Evolutionary conservation across 2,113 vertebrate species (phyloP), one percentile per base, ranked within the genome.

Genomic region (Gymnogyps californianus): DNA sequence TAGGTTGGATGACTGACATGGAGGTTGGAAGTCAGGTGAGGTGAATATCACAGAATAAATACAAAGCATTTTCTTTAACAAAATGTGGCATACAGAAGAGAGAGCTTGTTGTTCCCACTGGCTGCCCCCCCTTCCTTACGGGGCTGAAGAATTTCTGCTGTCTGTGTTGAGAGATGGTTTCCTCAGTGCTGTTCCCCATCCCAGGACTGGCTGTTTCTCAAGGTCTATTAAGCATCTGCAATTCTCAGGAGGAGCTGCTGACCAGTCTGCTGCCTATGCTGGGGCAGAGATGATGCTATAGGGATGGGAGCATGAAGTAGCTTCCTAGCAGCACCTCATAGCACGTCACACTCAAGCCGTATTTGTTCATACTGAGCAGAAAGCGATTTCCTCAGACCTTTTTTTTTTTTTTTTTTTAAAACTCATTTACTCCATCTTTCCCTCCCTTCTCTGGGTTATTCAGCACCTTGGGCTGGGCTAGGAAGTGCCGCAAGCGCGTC

Each of bases 261-360:
- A 47, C 31, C 26, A 65, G 17, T 24, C n/a, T 42, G 25, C 29
- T 54, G 52, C 17, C 10, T 26, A 4, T 34, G 4, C 24, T 52
- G 36, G 21, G 55, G 22, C 24, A 66, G 57, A 29, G 26, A 34
- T 46, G 65, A 55, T 31, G 32, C 59, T 28, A 1, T 13, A 57
- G 34, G 36, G 36, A 34, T 44, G 31, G 69, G 34, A 77, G 4
- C 16, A 42, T 12, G 26, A 52, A 34, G 31, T 20, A 28, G 5
- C n/a, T 66, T 72, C 65, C 42, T 11, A 38, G 51, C 11, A 54
- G 52, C 25, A 57, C 36, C 42, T 66, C 21, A 5, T 10, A 49
- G 44, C 11, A 7, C 6, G 13, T 54, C 42, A 42, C 52, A 20
- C 51, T 42, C 0, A 0, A 40, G n/a, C 20, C 26, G 3, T 10